phyloP scores from a whole-genome alignment of 2,113 vertebrate genomes.

The Hippopotamus amphibius region DNA sequence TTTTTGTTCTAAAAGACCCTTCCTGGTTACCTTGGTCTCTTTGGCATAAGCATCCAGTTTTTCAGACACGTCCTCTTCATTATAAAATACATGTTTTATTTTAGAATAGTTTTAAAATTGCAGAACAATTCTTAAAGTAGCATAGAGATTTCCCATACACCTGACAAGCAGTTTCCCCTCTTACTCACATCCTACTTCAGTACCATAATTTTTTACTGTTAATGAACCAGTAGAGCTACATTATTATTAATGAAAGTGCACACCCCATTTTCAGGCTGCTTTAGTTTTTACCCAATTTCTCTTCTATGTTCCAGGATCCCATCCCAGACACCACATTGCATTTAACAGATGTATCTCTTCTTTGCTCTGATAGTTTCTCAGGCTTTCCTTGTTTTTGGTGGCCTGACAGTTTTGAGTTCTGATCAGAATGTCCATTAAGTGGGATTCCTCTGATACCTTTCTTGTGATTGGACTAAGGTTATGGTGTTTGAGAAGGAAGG shows the following conservation, averaged over 20 bases:
- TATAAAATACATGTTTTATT: background rate
- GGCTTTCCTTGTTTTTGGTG: background rate
- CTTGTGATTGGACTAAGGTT: background rate
- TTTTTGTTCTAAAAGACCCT: background rate
- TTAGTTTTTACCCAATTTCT: background rate
- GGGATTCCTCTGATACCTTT: background rate
- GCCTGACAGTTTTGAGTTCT: background rate
- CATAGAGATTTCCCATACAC: background rate
- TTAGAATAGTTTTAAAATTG: background rate
- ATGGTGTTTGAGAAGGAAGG: background rate
- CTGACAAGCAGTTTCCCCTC: background rate
- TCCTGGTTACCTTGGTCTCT: background rate
- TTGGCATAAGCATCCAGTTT: too few species aligned
- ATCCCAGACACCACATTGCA: rapidly evolving
- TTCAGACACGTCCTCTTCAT: background rate
- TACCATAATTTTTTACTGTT: background rate
- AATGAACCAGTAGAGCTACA: background rate
- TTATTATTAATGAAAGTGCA: background rate
- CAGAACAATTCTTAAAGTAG: background rate
- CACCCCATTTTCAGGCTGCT: background rate
- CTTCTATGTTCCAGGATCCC: background rate
- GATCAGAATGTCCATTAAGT: too few species aligned
- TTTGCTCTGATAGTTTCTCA: background rate
- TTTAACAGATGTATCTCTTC: background rate
- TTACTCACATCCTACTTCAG: background rate